A percentile compares a stretch with the other conserved stretches of the same genome.
Conservation (phyloP, 2,797 vertebrate genomes). For the Crypturellus tataupa region DNA sequence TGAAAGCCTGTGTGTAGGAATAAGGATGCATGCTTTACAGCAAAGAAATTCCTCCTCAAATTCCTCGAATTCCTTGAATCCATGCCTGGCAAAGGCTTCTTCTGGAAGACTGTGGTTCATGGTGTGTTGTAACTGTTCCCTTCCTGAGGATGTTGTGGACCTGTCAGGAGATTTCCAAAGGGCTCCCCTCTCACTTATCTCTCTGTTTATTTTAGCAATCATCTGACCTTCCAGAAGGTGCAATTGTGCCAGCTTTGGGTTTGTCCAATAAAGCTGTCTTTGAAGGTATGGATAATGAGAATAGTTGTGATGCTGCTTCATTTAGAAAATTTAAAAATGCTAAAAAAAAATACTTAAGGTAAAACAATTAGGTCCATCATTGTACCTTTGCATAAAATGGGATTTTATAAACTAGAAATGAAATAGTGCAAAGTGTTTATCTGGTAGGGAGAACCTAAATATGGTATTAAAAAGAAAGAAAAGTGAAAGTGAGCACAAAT, state of each 20-base stretch:
- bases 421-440: background rate
- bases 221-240: constrained; percentile 91
- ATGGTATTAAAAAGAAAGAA: background rate
- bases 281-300: constrained; percentile 85
- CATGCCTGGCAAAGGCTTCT: background rate
- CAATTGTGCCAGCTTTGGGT: constrained; percentile 94
- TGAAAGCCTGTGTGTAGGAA: background rate
- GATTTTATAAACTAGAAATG: background rate
- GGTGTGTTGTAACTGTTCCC: background rate
- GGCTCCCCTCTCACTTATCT: background rate
- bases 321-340: too few relatives aligned
- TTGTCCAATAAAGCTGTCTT: constrained; percentile 98
- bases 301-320: background rate
- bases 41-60: background rate
- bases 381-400: background rate
- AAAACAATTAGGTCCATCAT: background rate
- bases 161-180: background rate
- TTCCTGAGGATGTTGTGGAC: background rate
- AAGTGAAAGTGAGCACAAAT: too few relatives aligned
- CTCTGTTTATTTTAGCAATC: constrained; percentile 77
- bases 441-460: background rate
- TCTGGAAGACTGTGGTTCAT: background rate
- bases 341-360: too few relatives aligned
- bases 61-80: too few relatives aligned
- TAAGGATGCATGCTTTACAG: background rate